These are phyloP conservation scores for Hystrix brachyura DNA, from an alignment of 2,113 vertebrate species.

Conservation along the genomic window DNA sequence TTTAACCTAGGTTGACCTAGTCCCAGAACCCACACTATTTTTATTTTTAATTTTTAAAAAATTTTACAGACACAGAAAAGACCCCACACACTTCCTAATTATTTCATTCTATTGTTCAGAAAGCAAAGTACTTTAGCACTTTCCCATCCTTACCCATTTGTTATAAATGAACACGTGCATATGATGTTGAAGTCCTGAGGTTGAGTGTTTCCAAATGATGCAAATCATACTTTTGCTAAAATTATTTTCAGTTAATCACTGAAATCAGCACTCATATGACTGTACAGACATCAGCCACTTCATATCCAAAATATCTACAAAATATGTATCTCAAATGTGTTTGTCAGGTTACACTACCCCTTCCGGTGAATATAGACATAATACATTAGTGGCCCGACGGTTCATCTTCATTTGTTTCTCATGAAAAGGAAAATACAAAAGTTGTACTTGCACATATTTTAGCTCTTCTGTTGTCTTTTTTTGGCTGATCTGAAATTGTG, in stretches of 20 bases:
- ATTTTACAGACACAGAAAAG: background rate
- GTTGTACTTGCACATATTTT: conserved; percentile 1
- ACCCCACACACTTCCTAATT: background rate
- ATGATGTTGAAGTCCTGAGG: background rate
- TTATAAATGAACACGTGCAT: conserved; percentile 25
- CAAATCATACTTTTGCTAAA: background rate
- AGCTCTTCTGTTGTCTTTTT: conserved; percentile 42
- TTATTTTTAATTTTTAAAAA: background rate
- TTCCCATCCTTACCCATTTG: background rate
- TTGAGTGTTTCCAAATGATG: conserved; percentile 4
- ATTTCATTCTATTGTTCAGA: conserved; percentile 18
- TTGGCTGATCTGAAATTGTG: conserved; percentile 32
- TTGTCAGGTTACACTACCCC: background rate
- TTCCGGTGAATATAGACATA: background rate
- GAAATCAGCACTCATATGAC: background rate
- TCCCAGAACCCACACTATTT: background rate
- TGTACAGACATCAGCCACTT: background rate
- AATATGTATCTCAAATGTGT: background rate
- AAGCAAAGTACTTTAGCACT: background rate
- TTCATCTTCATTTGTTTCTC: conserved; percentile 49
- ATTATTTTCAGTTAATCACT: background rate
- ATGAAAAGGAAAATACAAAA: conserved; percentile 48
- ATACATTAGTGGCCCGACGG: background rate
- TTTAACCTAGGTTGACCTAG: background rate
- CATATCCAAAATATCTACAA: background rate